phyloP scores from a whole-genome alignment of 1,140 invertebrate species.

The Formica selysi region DNA sequence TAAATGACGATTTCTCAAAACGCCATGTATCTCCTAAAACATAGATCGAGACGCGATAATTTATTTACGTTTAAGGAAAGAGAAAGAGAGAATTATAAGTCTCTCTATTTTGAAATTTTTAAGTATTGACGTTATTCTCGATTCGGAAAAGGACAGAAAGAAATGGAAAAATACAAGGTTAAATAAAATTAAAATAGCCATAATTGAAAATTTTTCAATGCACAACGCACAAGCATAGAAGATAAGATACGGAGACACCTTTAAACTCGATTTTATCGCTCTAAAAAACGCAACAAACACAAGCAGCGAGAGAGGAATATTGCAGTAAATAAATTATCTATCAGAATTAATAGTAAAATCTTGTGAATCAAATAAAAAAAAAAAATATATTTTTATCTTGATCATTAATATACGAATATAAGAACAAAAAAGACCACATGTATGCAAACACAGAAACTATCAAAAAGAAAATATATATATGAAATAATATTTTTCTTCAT shows the following conservation, averaged over 20 bases:
- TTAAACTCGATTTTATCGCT: constrained; percentile 43
- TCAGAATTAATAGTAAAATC: background rate
- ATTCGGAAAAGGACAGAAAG: background rate
- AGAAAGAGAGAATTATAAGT: background rate
- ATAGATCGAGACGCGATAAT: background rate
- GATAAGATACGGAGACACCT: constrained; percentile 69
- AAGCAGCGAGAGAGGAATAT: background rate
- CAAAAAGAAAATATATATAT: background rate
- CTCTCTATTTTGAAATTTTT: background rate
- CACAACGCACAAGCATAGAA: constrained; percentile 30
- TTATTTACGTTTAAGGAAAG: background rate
- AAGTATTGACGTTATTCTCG: background rate
- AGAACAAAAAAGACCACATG: background rate
- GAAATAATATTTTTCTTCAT: background rate
- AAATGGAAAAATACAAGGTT: background rate
- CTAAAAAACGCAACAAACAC: constrained; percentile 54
- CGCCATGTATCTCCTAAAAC: background rate
- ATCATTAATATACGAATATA: background rate
- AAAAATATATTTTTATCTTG: background rate
- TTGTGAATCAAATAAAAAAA: no score
- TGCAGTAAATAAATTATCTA: background rate
- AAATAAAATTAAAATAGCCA: constrained; percentile 61
- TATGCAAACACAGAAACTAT: no score
- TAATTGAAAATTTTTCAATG: constrained; percentile 50
- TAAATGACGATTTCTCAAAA: background rate